Base-by-base conservation (phyloP, 1,140 invertebrate species). In the Drosophila guanche region DNA sequence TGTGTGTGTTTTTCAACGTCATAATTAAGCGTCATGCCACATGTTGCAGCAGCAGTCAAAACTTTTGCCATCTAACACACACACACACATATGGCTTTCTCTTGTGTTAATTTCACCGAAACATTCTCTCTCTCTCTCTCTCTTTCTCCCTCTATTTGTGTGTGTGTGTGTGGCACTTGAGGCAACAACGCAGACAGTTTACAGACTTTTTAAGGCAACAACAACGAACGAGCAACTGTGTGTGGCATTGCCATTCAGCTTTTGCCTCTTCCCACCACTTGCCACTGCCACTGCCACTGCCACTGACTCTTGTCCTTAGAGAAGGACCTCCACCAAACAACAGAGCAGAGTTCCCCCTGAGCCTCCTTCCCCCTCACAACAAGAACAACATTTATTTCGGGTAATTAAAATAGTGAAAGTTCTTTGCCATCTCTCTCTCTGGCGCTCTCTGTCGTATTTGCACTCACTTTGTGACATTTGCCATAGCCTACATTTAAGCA, bases 331-430 rank as follows among this genome's bases (percentile, higher is more conserved):
- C 29, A 3, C 8, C 7, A 33, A 8, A 33, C 29, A 33, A 12
- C 10, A 37, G 10, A 37, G 12, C 33, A 4, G 0, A 3, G 3
- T 20, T 20, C 16, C 27, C 8, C 16, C 27, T 5, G 6, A n/a
- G 12, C 56, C 29, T 1, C 42, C 12, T 41, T 4, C 0, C 45
- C 33, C 14, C 7, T 33, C 20, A 20, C 37, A 55, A 55, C 68
- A 68, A 47, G 40, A 79, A 78, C 57, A 66, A 76, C 71, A 65
- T 78, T 73, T 71, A 62, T 67, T 67, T 61, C 60, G 51, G 75
- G 80, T 85, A 85, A 85, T 85, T 85, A 85, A 85, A 85, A 85
- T 80, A 86, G 80, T 85, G 80, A 85, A 85, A 85, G 80, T 85
- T 52, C 12, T 16, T 7, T 20, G 2, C 42, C 5, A 5, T 20